Evolutionary conservation across 2,797 vertebrate genomes (phyloP), one percentile per base, ranked within the genome.

Genomic region (Gadopsis marmoratus): DNA sequence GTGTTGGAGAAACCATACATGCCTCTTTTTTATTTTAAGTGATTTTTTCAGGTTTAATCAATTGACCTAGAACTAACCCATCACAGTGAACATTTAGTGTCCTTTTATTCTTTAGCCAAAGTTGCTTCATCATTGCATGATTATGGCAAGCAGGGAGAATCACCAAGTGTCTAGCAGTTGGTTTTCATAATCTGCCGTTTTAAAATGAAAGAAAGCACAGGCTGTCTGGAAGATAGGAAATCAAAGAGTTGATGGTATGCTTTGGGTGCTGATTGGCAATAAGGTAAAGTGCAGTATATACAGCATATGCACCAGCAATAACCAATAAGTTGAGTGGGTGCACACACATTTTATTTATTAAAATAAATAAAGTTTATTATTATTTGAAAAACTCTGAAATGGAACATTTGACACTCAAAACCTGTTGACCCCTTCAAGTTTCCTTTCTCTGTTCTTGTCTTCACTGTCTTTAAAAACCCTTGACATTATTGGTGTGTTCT

Each of bases 171-270:
- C 5, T 71, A 0, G 9, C 0, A 19, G 67, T 7, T 71, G 31
- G 82, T 79, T 87, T 82, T 81, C 71, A 79, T 74, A 39, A 39
- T 39, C 37, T 39, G 80, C 35, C 50, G 50, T 67, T 58, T 61
- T 55, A 47, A 85, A 72, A 78, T 84, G 23, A 79, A 62, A 70
- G 23, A 68, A 72, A 55, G 63, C 74, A 9, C 68, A 65, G 11
- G 23, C 53, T 69, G 51, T 16, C 43, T 41, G 29, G 17, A 41
- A 58, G 53, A 17, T 41, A 21, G 37, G 54, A 78, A 83, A 87
- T 81, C 70, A 74, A 23, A 76, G 37, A 21, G 13, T 71, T 68
- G 60, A 64, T 21, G 39, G 13, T 51, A 5, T 13, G 45, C 41
- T 58, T 43, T 74, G 39, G 51, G 43, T 63, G 41, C 41, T 45